Evolutionary conservation across 2,888 invertebrate genomes (phyloP).

Genomic region (Phalera bucephala): DNA sequence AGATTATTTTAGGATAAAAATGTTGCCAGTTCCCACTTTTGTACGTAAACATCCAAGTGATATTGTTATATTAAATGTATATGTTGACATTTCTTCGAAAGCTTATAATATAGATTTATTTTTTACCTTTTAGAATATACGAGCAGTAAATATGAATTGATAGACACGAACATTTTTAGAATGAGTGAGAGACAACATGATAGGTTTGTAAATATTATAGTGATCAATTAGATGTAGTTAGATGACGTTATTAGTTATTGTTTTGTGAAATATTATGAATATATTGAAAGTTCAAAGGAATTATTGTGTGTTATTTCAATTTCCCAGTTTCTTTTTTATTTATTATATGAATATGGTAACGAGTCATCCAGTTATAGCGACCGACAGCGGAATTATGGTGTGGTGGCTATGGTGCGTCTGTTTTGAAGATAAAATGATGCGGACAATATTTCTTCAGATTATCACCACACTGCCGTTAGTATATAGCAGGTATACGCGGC

Average conservation of each 20-base stretch:
- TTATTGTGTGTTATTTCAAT: conserved; percentile 42
- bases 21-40: conserved; percentile 24
- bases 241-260: conserved; percentile 71
- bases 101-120: conserved; percentile 22
- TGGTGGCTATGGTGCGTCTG: no score
- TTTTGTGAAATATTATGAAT: conserved; percentile 78
- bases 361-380: no score
- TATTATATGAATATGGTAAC: no score
- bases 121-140: conserved; percentile 15
- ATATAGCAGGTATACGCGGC: no score
- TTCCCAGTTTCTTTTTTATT: neutral
- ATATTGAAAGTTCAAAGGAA: conserved; percentile 76
- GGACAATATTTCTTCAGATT: no score
- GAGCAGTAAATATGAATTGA: conserved; percentile 17
- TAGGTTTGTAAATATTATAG: conserved; percentile 64
- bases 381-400: no score
- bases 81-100: conserved; percentile 43
- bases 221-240: conserved; percentile 55
- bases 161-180: conserved; percentile 13
- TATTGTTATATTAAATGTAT: conserved; percentile 44
- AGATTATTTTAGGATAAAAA: no score
- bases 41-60: conserved; percentile 44
- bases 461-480: no score
- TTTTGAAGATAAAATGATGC: no score
- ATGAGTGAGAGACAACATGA: conserved; percentile 15